Evolutionary conservation across 2,113 vertebrate genomes (phyloP).

Genomic region (Brachyhypopomus occidentalis): DNA sequence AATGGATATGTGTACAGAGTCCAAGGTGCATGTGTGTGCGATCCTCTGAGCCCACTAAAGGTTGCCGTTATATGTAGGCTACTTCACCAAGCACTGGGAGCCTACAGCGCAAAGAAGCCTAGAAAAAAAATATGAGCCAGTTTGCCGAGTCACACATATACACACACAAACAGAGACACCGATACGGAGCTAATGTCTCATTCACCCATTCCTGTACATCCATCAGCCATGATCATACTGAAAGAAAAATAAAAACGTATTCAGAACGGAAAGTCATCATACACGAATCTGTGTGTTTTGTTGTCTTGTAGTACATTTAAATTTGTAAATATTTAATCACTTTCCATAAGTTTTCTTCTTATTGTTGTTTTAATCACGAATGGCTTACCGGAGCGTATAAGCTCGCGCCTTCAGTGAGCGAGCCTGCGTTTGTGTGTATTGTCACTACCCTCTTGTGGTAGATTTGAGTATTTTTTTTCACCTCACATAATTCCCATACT

Average conservation of each 20-base stretch:
- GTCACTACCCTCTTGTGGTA: constrained; percentile 52
- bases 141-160: neutral
- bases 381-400: neutral
- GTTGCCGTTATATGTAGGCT: neutral
- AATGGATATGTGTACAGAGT: neutral
- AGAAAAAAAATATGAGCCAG: neutral
- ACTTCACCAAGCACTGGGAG: constrained; percentile 2
- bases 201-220: neutral
- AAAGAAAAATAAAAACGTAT: neutral
- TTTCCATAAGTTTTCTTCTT: neutral
- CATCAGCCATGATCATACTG: neutral
- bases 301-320: neutral
- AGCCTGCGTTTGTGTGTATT: constrained; percentile 33
- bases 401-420: neutral
- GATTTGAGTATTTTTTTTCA: constrained; percentile 17
- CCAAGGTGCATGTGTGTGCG: neutral
- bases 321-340: neutral
- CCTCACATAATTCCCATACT: neutral
- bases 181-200: too few species aligned
- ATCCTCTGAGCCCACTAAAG: neutral
- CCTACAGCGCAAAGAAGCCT: neutral
- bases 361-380: neutral
- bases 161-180: neutral
- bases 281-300: neutral
- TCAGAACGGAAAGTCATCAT: neutral